Evolutionary conservation across 2,888 invertebrate species (phyloP).

Genomic region (Synergus japonicus): DNA sequence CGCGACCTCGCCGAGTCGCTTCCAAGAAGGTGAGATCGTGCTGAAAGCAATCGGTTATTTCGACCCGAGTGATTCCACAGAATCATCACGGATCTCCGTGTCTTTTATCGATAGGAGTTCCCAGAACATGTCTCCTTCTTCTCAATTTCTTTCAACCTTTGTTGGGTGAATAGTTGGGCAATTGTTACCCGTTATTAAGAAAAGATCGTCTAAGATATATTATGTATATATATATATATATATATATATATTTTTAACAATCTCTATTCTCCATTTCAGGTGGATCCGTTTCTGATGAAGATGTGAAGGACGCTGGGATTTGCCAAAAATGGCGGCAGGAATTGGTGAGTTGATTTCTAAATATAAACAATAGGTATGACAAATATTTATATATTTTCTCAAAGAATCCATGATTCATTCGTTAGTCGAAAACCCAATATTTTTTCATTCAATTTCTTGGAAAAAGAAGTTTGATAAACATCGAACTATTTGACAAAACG

Average conservation of each 20-base stretch:
- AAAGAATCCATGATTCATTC: background rate
- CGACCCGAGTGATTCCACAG: constrained; percentile 27
- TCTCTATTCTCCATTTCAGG: background rate
- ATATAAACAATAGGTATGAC: background rate
- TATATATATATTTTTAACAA: background rate
- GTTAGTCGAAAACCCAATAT: background rate
- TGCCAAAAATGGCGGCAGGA: constrained; percentile 40
- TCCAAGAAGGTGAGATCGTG: constrained; percentile 48
- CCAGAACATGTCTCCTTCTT: constrained; percentile 5
- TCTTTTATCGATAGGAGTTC: constrained; percentile 25
- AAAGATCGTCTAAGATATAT: background rate
- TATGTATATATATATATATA: too few relatives aligned
- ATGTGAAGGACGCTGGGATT: constrained; percentile 38
- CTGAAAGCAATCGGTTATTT: constrained; percentile 33
- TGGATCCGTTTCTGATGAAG: background rate
- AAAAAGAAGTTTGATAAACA: background rate
- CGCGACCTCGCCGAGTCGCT: constrained; percentile 52
- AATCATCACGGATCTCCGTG: constrained; percentile 23
- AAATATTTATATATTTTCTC: background rate
- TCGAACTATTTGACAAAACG: too few relatives aligned
- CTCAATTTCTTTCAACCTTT: background rate
- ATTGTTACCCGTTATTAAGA: background rate
- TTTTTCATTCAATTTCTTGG: background rate
- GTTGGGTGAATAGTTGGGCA: background rate
- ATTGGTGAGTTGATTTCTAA: background rate